These are phyloP conservation scores for Cynopterus sphinx DNA, from an alignment of 2,797 vertebrate species.

Conservation along the genomic window DNA sequence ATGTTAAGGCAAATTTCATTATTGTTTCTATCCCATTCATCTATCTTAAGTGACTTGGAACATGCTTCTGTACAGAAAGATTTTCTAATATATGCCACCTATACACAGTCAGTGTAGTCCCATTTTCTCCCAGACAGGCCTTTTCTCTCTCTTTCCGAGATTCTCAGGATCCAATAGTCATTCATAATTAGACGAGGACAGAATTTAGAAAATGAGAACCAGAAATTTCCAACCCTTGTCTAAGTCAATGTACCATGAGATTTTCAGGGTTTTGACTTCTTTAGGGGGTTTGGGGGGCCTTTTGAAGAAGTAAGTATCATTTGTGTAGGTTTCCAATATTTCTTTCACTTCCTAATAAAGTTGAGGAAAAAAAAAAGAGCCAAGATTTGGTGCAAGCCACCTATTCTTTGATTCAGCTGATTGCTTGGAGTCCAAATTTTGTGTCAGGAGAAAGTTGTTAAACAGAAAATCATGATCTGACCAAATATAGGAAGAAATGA, in stretches of 20 bases:
- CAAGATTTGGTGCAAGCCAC: not conserved
- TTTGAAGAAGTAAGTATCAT: not conserved
- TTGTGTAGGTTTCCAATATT: not conserved
- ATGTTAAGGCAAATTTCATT: not conserved
- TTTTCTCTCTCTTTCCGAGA: not conserved
- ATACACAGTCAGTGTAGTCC: not conserved
- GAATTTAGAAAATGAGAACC: not conserved
- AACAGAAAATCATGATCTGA: not conserved
- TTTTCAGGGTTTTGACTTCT: not conserved
- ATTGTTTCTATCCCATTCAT: not conserved
- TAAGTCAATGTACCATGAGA: not conserved
- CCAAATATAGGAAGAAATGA: not conserved
- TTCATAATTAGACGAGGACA: conserved; percentile 12
- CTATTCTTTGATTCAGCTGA: not conserved
- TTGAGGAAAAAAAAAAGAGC: not conserved
- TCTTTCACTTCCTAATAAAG: conserved; percentile 12
- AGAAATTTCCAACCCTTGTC: not conserved
- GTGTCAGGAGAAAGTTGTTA: not conserved
- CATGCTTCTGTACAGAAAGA: not conserved
- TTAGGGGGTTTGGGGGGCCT: not conserved
- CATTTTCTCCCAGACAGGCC: not conserved
- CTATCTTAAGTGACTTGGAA: not conserved
- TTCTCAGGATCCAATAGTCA: not conserved
- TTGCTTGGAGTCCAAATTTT: not conserved
- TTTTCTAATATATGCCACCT: not conserved